These are phyloP conservation scores for Copsychus sechellarum DNA, from an alignment of 2,113 vertebrate genomes.

Conservation along the genomic window DNA sequence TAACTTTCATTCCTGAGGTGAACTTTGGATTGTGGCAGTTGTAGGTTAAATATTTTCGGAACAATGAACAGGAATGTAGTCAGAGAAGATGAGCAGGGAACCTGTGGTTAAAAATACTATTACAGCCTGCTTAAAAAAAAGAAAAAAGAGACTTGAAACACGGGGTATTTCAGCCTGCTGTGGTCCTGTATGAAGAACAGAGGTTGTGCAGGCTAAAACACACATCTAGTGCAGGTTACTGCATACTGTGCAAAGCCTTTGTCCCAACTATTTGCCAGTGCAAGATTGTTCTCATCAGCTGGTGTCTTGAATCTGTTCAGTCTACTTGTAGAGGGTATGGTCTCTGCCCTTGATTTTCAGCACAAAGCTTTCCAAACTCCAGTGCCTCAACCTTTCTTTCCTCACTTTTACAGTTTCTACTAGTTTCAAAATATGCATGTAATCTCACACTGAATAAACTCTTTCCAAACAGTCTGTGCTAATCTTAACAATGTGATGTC, in stretches of 20 bases:
- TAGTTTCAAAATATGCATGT: neutral
- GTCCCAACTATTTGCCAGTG: neutral
- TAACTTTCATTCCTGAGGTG: neutral
- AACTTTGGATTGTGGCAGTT: neutral
- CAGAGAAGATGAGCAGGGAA: neutral
- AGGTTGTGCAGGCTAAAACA: neutral
- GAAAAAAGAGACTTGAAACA: neutral
- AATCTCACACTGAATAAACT: constrained; percentile 9
- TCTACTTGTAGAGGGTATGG: neutral
- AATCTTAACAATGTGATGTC: constrained; percentile 50
- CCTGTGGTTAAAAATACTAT: neutral
- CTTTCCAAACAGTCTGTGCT: neutral
- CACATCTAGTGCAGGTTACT: neutral
- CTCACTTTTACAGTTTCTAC: neutral
- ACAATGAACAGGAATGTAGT: neutral
- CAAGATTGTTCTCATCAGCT: neutral
- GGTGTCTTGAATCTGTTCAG: neutral
- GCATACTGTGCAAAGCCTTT: neutral
- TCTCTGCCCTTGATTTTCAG: neutral
- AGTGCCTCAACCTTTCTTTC: neutral
- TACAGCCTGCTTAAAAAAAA: neutral
- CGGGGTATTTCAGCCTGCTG: neutral
- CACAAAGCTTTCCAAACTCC: neutral
- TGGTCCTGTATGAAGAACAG: neutral
- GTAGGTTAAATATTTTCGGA: neutral